Percentiles rank a stretch among this genome's conserved stretches.
Conservation (phyloP, 2,113 vertebrate genomes). For the Condylura cristata region DNA sequence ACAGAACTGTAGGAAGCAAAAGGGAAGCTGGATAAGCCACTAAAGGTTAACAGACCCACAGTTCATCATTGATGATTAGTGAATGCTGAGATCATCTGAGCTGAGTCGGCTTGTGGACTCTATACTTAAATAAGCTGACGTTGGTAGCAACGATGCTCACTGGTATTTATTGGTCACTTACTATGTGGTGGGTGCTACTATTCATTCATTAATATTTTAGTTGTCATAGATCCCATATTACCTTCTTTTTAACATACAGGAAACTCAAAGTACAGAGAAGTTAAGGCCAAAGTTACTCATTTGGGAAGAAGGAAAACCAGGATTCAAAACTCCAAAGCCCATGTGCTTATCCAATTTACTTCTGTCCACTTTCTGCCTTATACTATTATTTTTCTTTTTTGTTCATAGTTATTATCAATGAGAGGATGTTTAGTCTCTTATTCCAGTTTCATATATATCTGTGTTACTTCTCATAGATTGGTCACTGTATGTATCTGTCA, state of each 20-base stretch:
- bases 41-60: no score
- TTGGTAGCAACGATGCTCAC: background rate
- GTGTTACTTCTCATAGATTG: background rate
- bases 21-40: no score
- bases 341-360: background rate
- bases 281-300: background rate
- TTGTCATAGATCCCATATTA: background rate
- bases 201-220: constrained; percentile 3
- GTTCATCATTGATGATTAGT: background rate
- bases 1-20: no score
- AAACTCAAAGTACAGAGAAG: background rate
- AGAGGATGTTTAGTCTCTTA: background rate
- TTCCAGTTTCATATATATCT: background rate
- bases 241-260: constrained; percentile 45
- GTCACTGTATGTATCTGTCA: background rate
- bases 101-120: background rate
- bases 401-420: background rate
- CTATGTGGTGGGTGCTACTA: background rate
- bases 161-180: background rate
- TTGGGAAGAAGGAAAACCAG: background rate
- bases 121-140: background rate
- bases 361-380: background rate
- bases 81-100: background rate
- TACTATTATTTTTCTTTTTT: background rate
- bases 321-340: background rate